These are phyloP conservation scores for Drosophila ercepeae DNA, from an alignment of 1,140 invertebrate species.

Conservation along the genomic window DNA sequence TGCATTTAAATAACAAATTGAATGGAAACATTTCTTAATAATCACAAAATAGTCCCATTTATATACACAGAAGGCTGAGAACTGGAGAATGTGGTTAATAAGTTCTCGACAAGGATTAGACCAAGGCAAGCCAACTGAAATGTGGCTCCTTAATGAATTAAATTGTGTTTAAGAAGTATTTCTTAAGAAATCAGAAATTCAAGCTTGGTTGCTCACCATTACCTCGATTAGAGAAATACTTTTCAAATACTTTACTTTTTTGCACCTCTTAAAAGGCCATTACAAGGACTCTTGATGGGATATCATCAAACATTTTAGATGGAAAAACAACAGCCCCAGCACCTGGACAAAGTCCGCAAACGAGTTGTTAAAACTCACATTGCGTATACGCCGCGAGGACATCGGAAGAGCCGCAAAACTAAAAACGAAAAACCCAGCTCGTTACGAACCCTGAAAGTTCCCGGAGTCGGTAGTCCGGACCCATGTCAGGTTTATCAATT, in stretches of 20 bases:
- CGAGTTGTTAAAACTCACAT: slow-evolving; percentile 42
- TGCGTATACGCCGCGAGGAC: slow-evolving; percentile 56
- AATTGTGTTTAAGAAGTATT: background rate
- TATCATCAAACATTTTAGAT: slow-evolving; percentile 18
- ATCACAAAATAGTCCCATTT: too few relatives aligned
- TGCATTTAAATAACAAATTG: background rate
- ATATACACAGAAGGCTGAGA: too few relatives aligned
- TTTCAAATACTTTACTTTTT: background rate
- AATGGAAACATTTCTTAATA: background rate
- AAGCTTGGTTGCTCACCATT: background rate
- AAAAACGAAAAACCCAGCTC: slow-evolving; percentile 31
- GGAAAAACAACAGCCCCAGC: slow-evolving; percentile 1
- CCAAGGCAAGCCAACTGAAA: background rate
- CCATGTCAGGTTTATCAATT: slow-evolving; percentile 64
- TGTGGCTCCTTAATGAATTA: background rate
- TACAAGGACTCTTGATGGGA: slow-evolving; percentile 4
- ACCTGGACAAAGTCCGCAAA: slow-evolving; percentile 11
- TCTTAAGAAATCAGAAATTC: background rate
- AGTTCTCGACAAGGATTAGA: background rate
- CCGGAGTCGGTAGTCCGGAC: slow-evolving; percentile 3
- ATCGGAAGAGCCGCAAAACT: slow-evolving; percentile 15
- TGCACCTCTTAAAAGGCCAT: slow-evolving; percentile 2
- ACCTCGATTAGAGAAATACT: background rate
- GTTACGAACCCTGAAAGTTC: slow-evolving; percentile 1
- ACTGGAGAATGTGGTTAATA: slow-evolving; percentile 4